phyloP scores from a whole-genome alignment of 2,888 invertebrate species.

The Autographa gamma region DNA sequence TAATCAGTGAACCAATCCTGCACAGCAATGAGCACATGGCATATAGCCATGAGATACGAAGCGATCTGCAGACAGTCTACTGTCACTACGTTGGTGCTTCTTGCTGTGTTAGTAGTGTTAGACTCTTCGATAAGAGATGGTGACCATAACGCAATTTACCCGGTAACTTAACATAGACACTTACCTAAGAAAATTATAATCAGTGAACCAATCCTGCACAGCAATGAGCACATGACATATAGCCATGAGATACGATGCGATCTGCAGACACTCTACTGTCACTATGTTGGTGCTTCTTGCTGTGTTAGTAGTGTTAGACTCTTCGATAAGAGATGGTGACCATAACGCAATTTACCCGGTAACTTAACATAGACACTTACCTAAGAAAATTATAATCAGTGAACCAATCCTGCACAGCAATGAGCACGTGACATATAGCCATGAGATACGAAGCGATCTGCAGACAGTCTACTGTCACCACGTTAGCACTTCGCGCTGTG shows the following conservation, averaged over 20 bases:
- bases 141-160: slow-evolving; percentile 88
- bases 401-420: slow-evolving; percentile 97
- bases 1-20: slow-evolving; percentile 97
- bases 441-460: slow-evolving; percentile 95
- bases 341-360: slow-evolving; percentile 84
- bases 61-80: slow-evolving; percentile 94
- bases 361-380: slow-evolving; percentile 66
- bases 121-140: slow-evolving; percentile 93
- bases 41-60: slow-evolving; percentile 95
- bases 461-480: slow-evolving; percentile 91
- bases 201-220: slow-evolving; percentile 96
- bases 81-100: slow-evolving; percentile 88
- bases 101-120: slow-evolving; percentile 83
- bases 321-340: slow-evolving; percentile 93
- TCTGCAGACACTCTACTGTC: slow-evolving; percentile 92
- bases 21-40: slow-evolving; percentile 96
- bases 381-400: slow-evolving; percentile 94
- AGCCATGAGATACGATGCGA: slow-evolving; percentile 95
- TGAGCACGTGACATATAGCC: slow-evolving; percentile 96
- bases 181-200: slow-evolving; percentile 93
- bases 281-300: slow-evolving; percentile 88
- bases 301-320: slow-evolving; percentile 85
- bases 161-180: neutral
- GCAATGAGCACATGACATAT: slow-evolving; percentile 97
- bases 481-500: slow-evolving; percentile 86